These are phyloP conservation scores for Forbesichthys agassizii DNA, from an alignment of 2,113 vertebrate species.

Conservation along the genomic window DNA sequence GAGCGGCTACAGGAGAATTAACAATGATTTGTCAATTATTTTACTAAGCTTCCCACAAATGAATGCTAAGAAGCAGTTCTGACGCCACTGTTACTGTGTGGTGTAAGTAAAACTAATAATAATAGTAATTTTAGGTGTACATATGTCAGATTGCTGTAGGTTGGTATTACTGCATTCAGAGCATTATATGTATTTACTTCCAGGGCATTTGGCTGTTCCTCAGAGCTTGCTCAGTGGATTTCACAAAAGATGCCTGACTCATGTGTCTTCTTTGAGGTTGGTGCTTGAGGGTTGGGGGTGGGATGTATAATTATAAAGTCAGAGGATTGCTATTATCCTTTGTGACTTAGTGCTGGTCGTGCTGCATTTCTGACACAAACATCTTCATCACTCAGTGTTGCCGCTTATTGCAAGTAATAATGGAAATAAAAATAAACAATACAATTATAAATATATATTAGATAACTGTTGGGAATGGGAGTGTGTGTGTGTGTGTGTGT, in stretches of 20 bases:
- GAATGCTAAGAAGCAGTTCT: neutral
- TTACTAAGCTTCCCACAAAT: neutral
- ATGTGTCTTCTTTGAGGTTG: conserved; percentile 40
- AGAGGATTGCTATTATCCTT: conserved; percentile 20
- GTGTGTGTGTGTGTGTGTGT: conserved; percentile 16
- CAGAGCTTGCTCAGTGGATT: conserved; percentile 36
- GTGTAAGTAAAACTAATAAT: conserved; percentile 26
- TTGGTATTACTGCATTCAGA: conserved; percentile 28
- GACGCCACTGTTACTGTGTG: conserved; percentile 12
- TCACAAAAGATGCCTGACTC: conserved; percentile 54
- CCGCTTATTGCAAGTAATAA: conserved; percentile 51
- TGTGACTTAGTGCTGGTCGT: conserved; percentile 28
- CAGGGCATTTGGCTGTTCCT: conserved; percentile 57
- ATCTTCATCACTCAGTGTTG: conserved; percentile 37
- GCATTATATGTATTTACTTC: conserved; percentile 46
- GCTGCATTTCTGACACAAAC: conserved; percentile 37
- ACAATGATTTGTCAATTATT: conserved; percentile 22
- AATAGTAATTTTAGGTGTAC: conserved; percentile 1
- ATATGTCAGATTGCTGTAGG: conserved; percentile 9
- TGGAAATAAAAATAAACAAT: conserved; percentile 38
- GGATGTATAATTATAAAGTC: conserved; percentile 63
- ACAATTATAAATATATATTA: conserved; percentile 53
- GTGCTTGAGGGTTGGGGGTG: conserved; percentile 51
- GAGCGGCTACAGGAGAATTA: conserved; percentile 42
- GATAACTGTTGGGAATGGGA: conserved; percentile 35